These are phyloP conservation scores for Pagetopsis macropterus DNA, from an alignment of 2,797 vertebrate species.

Conservation along the genomic window DNA sequence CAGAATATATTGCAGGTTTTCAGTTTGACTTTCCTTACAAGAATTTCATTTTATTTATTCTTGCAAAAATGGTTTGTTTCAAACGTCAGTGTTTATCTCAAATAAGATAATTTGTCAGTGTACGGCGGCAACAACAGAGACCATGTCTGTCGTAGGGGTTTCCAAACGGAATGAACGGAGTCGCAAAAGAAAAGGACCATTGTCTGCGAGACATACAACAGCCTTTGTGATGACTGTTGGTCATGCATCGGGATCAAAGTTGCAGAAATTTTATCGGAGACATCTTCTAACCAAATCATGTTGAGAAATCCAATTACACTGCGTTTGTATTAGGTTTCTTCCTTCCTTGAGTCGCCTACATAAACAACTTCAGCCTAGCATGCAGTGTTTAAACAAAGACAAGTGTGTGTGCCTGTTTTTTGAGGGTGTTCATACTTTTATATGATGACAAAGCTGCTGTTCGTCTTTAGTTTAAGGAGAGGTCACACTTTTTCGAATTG, in stretches of 20 bases:
- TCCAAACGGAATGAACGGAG: conserved; percentile 20
- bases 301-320: conserved; percentile 26
- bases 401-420: conserved; percentile 29
- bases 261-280: conserved; percentile 29
- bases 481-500: conserved; percentile 1
- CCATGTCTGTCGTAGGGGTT: conserved; percentile 12
- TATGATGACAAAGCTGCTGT: neutral
- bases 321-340: conserved; percentile 21
- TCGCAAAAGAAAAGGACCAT: conserved; percentile 26
- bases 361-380: conserved; percentile 31
- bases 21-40: neutral
- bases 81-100: conserved; percentile 3
- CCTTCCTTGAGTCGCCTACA: conserved; percentile 8
- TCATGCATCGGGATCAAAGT: conserved; percentile 9
- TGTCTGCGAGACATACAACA: conserved; percentile 20
- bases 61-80: neutral
- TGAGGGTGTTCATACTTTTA: conserved; percentile 14
- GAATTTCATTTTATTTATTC: neutral
- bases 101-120: conserved; percentile 5
- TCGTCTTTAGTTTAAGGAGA: conserved; percentile 5
- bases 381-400: conserved; percentile 29
- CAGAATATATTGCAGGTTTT: neutral
- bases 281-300: conserved; percentile 16
- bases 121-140: conserved; percentile 2
- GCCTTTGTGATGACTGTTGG: conserved; percentile 2